A percentile compares a stretch with the other conserved stretches of the same genome.
These are phyloP conservation scores for Aquatica leii DNA, from an alignment of 2,888 invertebrate genomes.

Conservation along the genomic window DNA sequence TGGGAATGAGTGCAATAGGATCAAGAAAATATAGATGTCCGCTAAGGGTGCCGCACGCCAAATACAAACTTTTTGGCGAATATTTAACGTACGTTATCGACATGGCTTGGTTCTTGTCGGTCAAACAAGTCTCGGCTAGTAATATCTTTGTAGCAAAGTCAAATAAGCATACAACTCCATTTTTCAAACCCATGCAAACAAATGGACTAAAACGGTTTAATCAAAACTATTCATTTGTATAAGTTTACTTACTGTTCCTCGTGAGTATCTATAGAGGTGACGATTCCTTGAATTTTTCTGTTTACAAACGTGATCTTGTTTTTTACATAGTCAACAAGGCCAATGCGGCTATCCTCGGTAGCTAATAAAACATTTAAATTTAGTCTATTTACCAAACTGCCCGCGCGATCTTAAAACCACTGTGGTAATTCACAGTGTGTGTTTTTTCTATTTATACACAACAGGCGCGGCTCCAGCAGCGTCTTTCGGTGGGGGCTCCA, in stretches of 20 bases:
- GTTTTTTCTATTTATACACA: no score
- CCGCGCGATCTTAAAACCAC: no score
- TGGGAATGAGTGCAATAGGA: constrained; percentile 64
- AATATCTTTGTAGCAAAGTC: constrained; percentile 57
- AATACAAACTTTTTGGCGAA: constrained; percentile 60
- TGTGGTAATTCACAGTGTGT: no score
- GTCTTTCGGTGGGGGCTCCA: no score
- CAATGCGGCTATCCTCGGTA: constrained; percentile 62
- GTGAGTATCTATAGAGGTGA: constrained; percentile 62
- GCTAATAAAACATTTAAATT: no score
- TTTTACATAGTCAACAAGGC: constrained; percentile 63
- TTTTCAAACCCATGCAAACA: constrained; percentile 62
- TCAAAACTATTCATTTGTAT: constrained; percentile 6
- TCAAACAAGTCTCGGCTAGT: constrained; percentile 38
- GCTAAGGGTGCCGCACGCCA: constrained; percentile 68
- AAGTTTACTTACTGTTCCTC: constrained; percentile 62
- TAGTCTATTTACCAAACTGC: no score
- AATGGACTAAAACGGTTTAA: constrained; percentile 57
- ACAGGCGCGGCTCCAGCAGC: no score
- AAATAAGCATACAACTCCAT: constrained; percentile 62
- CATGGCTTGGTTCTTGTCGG: no score
- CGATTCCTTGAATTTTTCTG: constrained; percentile 55
- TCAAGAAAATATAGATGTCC: constrained; percentile 69
- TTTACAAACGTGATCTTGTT: constrained; percentile 61
- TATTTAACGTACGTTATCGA: no score